A percentile compares a stretch with the other conserved stretches of the same genome.
Evolutionary conservation across 2,797 vertebrate genomes (phyloP).

Genomic region (Sebastes nivosus): DNA sequence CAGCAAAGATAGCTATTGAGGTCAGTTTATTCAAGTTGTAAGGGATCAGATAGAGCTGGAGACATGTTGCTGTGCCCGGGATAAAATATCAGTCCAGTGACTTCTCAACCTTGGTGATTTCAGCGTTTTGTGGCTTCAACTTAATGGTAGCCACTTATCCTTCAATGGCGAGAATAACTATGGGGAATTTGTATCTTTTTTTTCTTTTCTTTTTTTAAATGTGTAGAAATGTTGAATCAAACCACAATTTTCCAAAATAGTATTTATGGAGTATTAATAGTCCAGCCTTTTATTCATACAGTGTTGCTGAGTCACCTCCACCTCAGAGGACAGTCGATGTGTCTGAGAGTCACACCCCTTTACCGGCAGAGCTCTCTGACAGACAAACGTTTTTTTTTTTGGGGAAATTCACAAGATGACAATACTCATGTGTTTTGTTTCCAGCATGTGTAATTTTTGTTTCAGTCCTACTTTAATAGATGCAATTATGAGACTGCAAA

Average conservation of each 20-base stretch:
- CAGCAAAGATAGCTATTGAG: conserved; percentile 18
- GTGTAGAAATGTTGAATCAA: neutral
- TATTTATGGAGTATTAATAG: neutral
- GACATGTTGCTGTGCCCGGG: neutral
- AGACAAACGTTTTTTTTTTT: neutral
- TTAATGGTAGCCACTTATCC: neutral
- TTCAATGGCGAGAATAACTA: neutral
- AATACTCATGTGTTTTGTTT: neutral
- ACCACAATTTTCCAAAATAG: neutral
- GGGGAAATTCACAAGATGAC: neutral
- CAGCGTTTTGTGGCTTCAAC: neutral
- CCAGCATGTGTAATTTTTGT: neutral
- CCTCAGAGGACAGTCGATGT: neutral
- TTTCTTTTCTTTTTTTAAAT: neutral
- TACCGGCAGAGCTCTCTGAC: neutral
- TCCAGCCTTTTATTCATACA: neutral
- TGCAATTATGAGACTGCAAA: neutral
- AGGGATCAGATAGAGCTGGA: conserved; percentile 9
- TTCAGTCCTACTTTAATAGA: neutral
- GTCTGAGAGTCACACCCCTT: neutral
- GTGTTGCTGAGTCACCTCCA: neutral
- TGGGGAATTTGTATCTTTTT: too few species aligned
- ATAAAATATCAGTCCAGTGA: neutral
- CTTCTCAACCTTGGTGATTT: neutral
- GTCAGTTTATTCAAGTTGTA: conserved; percentile 2